phyloP scores from a whole-genome alignment of 2,797 vertebrate genomes.

The Premnoplex brunnescens region DNA sequence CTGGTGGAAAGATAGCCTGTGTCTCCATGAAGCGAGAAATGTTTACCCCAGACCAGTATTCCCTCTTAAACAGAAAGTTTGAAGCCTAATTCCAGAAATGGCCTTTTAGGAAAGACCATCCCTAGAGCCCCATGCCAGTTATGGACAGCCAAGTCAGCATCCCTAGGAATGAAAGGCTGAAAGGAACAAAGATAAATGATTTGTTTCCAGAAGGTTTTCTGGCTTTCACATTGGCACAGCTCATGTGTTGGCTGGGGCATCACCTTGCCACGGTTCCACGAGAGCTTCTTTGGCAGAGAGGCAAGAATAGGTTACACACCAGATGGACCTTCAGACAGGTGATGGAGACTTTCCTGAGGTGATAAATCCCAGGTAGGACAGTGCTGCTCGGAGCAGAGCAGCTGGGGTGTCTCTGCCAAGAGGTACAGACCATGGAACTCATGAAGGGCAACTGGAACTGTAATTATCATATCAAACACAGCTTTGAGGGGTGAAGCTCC shows the following conservation, averaged over 20 bases:
- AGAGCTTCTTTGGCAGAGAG: background rate
- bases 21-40: background rate
- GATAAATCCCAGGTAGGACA: rapidly evolving
- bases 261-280: rapidly evolving
- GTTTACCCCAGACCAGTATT: background rate
- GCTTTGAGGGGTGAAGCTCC: background rate
- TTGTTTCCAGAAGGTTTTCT: background rate
- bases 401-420: background rate
- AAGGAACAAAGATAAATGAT: background rate
- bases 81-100: background rate
- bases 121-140: background rate
- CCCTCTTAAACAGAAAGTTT: background rate
- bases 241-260: rapidly evolving
- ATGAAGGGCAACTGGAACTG: background rate
- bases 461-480: too few species aligned
- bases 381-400: background rate
- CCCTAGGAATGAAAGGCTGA: too few species aligned
- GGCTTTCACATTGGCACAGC: rapidly evolving
- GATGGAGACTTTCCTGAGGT: background rate
- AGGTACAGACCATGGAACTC: background rate
- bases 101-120: background rate
- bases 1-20: background rate
- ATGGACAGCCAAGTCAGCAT: background rate
- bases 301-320: background rate
- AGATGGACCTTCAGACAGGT: too few species aligned